These are phyloP conservation scores for Penaeus monodon DNA, from an alignment of 2,888 invertebrate genomes.

Conservation along the genomic window DNA sequence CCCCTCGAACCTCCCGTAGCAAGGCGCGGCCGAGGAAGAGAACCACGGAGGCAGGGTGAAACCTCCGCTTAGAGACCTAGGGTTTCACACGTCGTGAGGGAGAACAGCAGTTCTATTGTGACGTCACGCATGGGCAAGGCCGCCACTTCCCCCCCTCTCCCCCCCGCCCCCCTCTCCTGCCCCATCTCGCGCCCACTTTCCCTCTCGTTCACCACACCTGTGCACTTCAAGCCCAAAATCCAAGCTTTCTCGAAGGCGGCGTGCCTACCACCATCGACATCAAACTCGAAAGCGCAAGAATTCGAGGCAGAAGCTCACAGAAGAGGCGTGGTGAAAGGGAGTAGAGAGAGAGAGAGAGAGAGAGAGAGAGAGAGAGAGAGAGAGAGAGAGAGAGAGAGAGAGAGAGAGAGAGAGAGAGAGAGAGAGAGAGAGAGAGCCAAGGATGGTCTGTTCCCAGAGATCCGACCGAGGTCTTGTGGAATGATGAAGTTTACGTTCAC, in stretches of 20 bases:
- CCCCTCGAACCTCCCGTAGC: no score
- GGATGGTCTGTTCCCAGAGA: no score
- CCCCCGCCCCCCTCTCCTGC: neutral
- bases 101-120: no score
- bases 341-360: neutral
- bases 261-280: neutral
- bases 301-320: neutral
- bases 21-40: no score
- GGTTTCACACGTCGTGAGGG: no score
- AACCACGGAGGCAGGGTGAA: no score
- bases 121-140: no score
- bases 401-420: conserved; percentile 13
- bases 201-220: conserved; percentile 10
- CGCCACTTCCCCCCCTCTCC: neutral
- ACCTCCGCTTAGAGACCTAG: no score
- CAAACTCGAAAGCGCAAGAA: neutral
- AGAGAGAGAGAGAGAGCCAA: conserved; percentile 1
- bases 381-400: conserved; percentile 6
- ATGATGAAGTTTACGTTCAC: no score
- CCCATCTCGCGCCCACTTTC: conserved; percentile 17
- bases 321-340: neutral
- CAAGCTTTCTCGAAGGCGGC: no score
- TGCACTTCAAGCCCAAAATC: neutral
- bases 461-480: no score
- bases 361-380: conserved; percentile 3